Evolutionary conservation across 2,797 vertebrate species (phyloP), one percentile per base, ranked within the genome.

Genomic region (Pterois miles): DNA sequence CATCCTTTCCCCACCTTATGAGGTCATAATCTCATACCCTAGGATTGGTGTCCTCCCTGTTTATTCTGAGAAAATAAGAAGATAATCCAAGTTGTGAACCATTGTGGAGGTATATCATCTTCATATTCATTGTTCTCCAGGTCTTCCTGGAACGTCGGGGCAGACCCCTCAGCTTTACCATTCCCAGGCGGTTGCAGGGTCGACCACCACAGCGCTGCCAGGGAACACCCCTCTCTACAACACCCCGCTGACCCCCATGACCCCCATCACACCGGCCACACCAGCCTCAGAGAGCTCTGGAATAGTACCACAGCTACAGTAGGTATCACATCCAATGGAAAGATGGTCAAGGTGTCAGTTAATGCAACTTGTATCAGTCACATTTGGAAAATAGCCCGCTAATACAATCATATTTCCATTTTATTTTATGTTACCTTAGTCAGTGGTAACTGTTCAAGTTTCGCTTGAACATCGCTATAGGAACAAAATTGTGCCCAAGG

Each of bases 291-390:
- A 99, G 94, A 99, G 97, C 92, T 99, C 98, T 34, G 98, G 98
- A 78, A 99, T 99, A 27, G 96, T 99, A 36, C 98, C 98, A 0
- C 98, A 99, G 90, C 94, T 99, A 58, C 98, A 99, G 98, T 99
- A 94, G 91, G 98, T 97, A 71, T 53, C 16, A 38, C 36, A 23
- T 77, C 1, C n/a, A 9, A 1, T 20, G 10, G 1, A 60, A 31
- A 27, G 5, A 10, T 40, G 9, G 8, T 58, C 31, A 16, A 20
- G 56, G 4, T 40, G 9, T 48, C n/a, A 13, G 3, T 66, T 58
- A 7, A 14, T 64, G 16, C 14, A 1, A 12, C 14, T n/a, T 52
- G 16, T 36, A 2, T 13, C 2, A 1, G 8, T 27, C n/a, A 2
- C 14, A 29, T 8, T n/a, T 66, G 2, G 22, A 50, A 56, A 50